Evolutionary conservation across 1,140 invertebrate genomes (phyloP).

Genomic region (Dinothrombium tinctorium): DNA sequence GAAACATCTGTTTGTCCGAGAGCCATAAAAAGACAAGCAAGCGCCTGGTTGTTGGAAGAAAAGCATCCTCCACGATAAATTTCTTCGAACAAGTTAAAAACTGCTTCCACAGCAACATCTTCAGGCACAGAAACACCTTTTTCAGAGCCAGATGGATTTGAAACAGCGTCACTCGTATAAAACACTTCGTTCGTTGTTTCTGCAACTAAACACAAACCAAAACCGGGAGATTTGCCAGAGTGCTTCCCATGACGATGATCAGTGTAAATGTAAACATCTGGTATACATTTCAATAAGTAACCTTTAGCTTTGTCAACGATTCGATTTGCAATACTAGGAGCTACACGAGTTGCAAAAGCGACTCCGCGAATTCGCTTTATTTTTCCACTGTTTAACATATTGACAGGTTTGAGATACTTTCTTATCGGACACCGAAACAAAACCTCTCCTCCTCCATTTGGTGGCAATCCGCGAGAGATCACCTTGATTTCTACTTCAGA

Average conservation of each 20-base stretch:
- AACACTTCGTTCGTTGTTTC: conserved; percentile 72
- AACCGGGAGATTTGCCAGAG: conserved; percentile 55
- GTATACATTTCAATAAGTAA: conserved; percentile 64
- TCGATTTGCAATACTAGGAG: conserved; percentile 67
- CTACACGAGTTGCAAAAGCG: conserved; percentile 63
- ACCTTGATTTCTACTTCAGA: conserved; percentile 48
- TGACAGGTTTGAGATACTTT: conserved; percentile 35
- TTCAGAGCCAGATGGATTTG: conserved; percentile 23
- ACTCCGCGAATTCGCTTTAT: conserved; percentile 77
- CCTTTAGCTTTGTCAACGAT: conserved; percentile 80
- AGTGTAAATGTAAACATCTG: conserved; percentile 83
- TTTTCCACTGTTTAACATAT: conserved; percentile 50
- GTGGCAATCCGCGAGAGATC: conserved; percentile 50
- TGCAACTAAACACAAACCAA: conserved; percentile 67
- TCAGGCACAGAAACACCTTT: conserved; percentile 41
- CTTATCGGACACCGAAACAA: conserved; percentile 61
- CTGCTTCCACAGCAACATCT: conserved; percentile 62
- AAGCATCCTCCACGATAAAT: conserved; percentile 75
- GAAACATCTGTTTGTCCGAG: conserved; percentile 82
- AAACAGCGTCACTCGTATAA: conserved; percentile 30
- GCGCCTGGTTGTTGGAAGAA: conserved; percentile 63
- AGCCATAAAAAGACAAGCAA: conserved; percentile 69
- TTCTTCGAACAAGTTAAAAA: conserved; percentile 58
- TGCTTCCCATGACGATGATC: conserved; percentile 64
- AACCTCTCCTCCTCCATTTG: conserved; percentile 73